phyloP scores from a whole-genome alignment of 2,888 invertebrate species.

The Phortica magna region DNA sequence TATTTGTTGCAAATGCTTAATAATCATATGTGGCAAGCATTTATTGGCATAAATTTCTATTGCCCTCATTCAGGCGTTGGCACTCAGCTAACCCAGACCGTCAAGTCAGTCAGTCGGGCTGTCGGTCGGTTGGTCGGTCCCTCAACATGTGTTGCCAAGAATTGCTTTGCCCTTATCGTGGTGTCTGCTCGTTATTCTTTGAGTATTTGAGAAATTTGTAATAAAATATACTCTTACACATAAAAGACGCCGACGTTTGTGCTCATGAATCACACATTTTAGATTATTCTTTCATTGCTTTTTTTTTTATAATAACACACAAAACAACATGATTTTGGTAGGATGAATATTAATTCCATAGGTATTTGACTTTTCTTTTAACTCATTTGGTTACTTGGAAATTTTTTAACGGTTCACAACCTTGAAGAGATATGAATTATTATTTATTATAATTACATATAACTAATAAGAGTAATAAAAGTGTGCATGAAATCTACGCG shows the following conservation, averaged over 20 bases:
- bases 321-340: too few species aligned
- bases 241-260: constrained; percentile 51
- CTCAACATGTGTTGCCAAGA: constrained; percentile 15
- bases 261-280: constrained; percentile 43
- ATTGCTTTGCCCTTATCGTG: constrained; percentile 5
- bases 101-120: too few species aligned
- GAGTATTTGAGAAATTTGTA: constrained; percentile 61
- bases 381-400: too few species aligned
- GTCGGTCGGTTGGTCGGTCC: constrained; percentile 36
- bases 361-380: too few species aligned
- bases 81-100: constrained; percentile 34
- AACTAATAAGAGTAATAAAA: too few species aligned
- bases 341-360: too few species aligned
- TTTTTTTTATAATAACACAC: too few species aligned
- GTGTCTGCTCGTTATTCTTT: constrained; percentile 31
- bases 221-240: constrained; percentile 70
- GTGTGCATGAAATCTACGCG: too few species aligned
- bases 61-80: constrained; percentile 46
- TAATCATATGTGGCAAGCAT: constrained; percentile 49
- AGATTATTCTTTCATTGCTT: not conserved
- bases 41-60: constrained; percentile 74
- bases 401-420: too few species aligned
- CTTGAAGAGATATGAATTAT: too few species aligned
- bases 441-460: too few species aligned
- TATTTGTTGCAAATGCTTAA: constrained; percentile 43